Evolutionary conservation across 2,888 invertebrate species (phyloP), one percentile per base, ranked within the genome.

Genomic region (Noctua janthina): DNA sequence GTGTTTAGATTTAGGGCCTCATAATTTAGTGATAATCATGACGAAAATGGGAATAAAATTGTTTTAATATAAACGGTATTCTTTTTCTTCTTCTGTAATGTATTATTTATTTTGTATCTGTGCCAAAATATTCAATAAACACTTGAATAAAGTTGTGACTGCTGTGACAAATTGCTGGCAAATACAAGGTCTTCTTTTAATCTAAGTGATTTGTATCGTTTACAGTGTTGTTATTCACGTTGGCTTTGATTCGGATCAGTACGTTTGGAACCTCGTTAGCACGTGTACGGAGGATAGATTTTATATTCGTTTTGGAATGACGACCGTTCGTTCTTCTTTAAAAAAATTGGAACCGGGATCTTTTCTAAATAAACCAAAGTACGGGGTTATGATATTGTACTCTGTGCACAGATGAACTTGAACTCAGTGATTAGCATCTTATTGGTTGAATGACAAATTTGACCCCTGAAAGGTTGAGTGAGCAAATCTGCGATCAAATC

Each of bases 111-210:
- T 80, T 67, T 81, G 66, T 46, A 74, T 85, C 82, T 67, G 85
- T 83, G 85, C 81, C 85, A 83, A 67, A 85, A 39, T 83, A 85
- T 83, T 85, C 35, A 80, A 83, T 83, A 83, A 82, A 74, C 70
- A 85, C 70, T 85, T 66, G 73, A 59, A 39, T 17, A 35, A 80
- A 85, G 23, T 56, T 69, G 54, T 23, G 85, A 72, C 72, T 49
- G 64, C 51, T 85, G 70, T 85, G 81, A 83, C 46, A 80, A 85
- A 83, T 85, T 64, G 81, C 81, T 71, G 23, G 62, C 39, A 70
- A 85, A 70, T 54, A 68, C 71, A 68, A 82, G 59, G 64, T 51
- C 59, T 74, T 62, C 23, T 85, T 74, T 68, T 81, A 81, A 81
- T 81, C 75, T 85, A 56, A 23, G 51, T 81, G 72, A 86, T 83